phyloP scores from a whole-genome alignment of 2,888 invertebrate species.

The Omphaloscelis lunosa region DNA sequence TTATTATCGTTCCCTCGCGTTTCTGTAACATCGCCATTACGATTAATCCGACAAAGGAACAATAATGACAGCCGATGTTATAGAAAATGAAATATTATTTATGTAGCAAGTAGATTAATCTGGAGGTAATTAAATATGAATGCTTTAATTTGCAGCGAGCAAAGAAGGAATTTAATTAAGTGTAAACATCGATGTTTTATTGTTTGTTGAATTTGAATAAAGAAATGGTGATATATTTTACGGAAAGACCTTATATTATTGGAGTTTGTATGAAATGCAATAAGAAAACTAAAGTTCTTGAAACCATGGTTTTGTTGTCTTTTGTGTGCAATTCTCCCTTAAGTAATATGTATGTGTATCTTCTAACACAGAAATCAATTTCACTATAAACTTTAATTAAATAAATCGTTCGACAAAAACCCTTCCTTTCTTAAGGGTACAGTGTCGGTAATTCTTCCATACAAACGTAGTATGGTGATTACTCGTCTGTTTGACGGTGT shows the following conservation, averaged over 20 bases:
- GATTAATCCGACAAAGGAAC: conserved; percentile 47
- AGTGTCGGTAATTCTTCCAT: too few relatives aligned
- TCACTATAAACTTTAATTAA: neutral
- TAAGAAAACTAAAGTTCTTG: neutral
- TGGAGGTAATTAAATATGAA: conserved; percentile 28
- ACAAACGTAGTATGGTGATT: too few relatives aligned
- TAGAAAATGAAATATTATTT: conserved; percentile 37
- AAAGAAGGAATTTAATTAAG: neutral
- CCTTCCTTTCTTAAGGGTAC: neutral
- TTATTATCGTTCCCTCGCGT: conserved; percentile 42
- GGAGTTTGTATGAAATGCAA: neutral
- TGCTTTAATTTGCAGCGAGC: conserved; percentile 24
- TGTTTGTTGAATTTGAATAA: neutral
- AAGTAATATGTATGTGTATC: too few relatives aligned
- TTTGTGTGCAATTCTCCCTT: neutral
- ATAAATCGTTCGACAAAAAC: neutral
- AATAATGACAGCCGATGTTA: conserved; percentile 43
- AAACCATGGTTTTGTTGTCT: neutral
- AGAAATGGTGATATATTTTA: too few relatives aligned
- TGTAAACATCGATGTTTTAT: neutral
- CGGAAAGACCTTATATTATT: neutral
- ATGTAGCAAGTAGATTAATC: conserved; percentile 29
- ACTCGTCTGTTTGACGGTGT: too few relatives aligned
- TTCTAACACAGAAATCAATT: too few relatives aligned
- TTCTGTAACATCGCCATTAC: conserved; percentile 8